Base-by-base conservation (phyloP, 2,888 invertebrate genomes). In the Phengaris arion region DNA sequence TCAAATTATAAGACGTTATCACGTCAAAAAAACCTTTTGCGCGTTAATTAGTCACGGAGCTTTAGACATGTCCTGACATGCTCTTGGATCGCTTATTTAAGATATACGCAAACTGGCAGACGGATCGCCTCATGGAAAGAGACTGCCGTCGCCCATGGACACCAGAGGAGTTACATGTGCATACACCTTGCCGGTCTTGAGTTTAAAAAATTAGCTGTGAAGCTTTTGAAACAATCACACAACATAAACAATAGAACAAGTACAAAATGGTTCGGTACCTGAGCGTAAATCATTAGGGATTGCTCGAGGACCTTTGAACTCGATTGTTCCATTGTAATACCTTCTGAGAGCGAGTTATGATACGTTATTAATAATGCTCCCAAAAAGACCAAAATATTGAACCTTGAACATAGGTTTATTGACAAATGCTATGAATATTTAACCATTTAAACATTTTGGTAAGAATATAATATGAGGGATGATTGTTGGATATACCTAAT, bases 271-370 rank as follows among this genome's bases (percentile, higher is more conserved):
- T 45, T 59, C 35, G 52, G 35, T 35, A 35, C 35, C 35, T 64
- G 64, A 35, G 64, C 64, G 72, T 72, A 54, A 72, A 72, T 72
- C 54, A 72, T 72, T 72, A 72, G 52, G 52, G 52, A 72, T 72
- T 54, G 22, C 72, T 54, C 6, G n/a, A 51, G 70, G 70, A 70
- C 70, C 70, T 70, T 70, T 70, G 70, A 70, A 70, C 70, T 15
- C 9, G n/a, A 70, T 48, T 70, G 70, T 70, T 70, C 70, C 22
- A 70, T 70, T 70, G 70, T 70, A 70, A 70, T 48, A 51, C 22
- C 15, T 51, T 48, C 4, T 2, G 35, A 15, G 51, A 48, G 51
- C 15, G 70, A 48, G 12, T 51, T 48, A 48, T 70, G 70, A 70
- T 70, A 48, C 48, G 15, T 70, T 70, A 48, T 70, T 70, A 51